These are phyloP conservation scores for Limnephilus rhombicus DNA, from an alignment of 2,888 invertebrate genomes.

Conservation along the genomic window DNA sequence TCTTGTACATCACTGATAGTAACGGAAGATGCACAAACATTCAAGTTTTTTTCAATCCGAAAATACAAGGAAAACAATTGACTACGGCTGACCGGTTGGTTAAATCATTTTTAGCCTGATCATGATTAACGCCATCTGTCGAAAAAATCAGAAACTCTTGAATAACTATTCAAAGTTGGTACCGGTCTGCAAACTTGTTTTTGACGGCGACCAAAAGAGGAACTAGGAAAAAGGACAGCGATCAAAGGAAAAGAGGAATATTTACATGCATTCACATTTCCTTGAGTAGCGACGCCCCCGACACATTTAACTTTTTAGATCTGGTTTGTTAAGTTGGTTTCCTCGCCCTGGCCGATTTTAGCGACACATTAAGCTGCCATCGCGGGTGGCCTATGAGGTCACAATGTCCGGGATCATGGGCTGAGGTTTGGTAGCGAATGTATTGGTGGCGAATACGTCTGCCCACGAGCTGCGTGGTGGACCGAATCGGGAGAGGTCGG, in stretches of 20 bases:
- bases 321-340: not conserved
- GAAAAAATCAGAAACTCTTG: not conserved
- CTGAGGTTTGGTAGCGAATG: too few species aligned
- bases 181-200: not conserved
- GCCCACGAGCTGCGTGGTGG: too few species aligned
- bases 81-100: not conserved
- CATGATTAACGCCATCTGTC: not conserved
- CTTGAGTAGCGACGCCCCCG: too few species aligned
- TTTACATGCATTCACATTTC: too few species aligned
- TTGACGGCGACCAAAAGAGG: not conserved
- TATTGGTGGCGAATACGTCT: too few species aligned
- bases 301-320: not conserved
- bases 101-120: not conserved
- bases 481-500: too few species aligned
- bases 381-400: not conserved
- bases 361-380: not conserved
- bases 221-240: too few species aligned
- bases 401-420: not conserved
- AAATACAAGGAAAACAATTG: not conserved
- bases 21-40: not conserved
- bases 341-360: not conserved
- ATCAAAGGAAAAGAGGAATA: not conserved
- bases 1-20: not conserved
- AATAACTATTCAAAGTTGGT: not conserved
- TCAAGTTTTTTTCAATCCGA: not conserved